Evolutionary conservation across 2,113 vertebrate species (phyloP).

Genomic region (Tachysurus vachellii): DNA sequence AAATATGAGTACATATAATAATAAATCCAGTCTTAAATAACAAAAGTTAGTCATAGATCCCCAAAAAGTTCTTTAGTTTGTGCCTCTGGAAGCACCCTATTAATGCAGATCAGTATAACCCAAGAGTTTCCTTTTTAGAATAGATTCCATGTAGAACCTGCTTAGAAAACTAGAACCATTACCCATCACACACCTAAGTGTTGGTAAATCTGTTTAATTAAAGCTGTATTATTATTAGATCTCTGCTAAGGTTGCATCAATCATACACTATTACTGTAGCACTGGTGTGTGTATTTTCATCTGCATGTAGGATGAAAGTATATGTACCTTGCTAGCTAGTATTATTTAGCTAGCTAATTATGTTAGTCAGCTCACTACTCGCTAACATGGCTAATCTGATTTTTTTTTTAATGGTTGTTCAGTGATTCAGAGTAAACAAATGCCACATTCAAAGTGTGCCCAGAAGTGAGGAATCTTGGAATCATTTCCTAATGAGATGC

Average conservation of each 20-base stretch:
- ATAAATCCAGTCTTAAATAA: neutral
- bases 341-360: neutral
- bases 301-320: neutral
- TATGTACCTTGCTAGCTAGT: neutral
- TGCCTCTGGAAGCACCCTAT: neutral
- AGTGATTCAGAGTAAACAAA: slow-evolving; percentile 2
- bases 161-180: neutral
- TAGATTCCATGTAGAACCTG: neutral
- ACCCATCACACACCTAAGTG: neutral
- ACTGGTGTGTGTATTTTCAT: neutral
- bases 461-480: neutral
- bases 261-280: neutral
- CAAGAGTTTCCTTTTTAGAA: neutral
- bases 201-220: neutral
- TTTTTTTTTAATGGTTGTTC: neutral
- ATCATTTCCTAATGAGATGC: slow-evolving; percentile 11
- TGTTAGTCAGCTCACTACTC: neutral
- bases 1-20: neutral
- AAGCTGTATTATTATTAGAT: neutral
- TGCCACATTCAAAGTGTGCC: neutral
- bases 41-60: neutral
- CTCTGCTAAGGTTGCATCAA: neutral
- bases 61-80: neutral
- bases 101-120: neutral
- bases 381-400: neutral